Conservation (phyloP, 2,797 vertebrate genomes). For the Neostethus bicornis region DNA sequence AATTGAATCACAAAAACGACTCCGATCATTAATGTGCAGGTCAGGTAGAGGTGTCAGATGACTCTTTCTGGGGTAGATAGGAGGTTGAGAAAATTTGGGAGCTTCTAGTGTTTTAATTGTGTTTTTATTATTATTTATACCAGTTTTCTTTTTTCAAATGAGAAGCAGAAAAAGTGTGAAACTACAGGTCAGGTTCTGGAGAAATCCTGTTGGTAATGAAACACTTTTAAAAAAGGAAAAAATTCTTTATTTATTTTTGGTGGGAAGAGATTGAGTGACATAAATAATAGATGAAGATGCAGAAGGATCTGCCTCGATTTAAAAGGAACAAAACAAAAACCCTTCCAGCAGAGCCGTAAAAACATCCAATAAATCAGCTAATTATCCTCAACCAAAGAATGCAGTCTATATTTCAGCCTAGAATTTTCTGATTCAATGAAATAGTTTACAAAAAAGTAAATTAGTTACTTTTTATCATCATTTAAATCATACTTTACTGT, state of each 20-base stretch:
- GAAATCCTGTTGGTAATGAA: conserved; percentile 1
- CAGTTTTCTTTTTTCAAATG: too few relatives aligned
- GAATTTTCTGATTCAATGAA: conserved; percentile 2
- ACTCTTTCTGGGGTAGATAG: too few relatives aligned
- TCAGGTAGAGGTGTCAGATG: too few relatives aligned
- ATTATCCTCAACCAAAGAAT: conserved; percentile 33
- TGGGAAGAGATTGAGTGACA: conserved; percentile 12
- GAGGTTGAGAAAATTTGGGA: too few relatives aligned
- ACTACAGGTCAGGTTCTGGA: conserved; percentile 2
- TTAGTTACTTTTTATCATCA: neutral
- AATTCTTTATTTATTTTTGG: conserved; percentile 21
- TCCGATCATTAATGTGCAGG: too few relatives aligned
- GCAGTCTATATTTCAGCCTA: conserved; percentile 3
- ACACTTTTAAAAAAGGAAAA: conserved; percentile 24
- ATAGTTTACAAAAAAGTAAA: neutral
- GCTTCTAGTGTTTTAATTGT: too few relatives aligned
- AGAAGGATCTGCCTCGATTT: conserved; percentile 21
- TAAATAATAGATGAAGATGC: conserved; percentile 39
- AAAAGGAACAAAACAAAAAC: too few relatives aligned
- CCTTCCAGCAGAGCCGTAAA: conserved; percentile 18
- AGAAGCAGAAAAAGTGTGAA: neutral
- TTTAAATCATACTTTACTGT: neutral
- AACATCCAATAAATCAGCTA: conserved; percentile 40
- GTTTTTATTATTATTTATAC: too few relatives aligned
- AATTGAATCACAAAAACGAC: too few relatives aligned